Percentiles rank a stretch among this genome's conserved stretches.
These are phyloP conservation scores for Drosophila serrata DNA, from an alignment of 1,140 invertebrate genomes.

Conservation along the genomic window DNA sequence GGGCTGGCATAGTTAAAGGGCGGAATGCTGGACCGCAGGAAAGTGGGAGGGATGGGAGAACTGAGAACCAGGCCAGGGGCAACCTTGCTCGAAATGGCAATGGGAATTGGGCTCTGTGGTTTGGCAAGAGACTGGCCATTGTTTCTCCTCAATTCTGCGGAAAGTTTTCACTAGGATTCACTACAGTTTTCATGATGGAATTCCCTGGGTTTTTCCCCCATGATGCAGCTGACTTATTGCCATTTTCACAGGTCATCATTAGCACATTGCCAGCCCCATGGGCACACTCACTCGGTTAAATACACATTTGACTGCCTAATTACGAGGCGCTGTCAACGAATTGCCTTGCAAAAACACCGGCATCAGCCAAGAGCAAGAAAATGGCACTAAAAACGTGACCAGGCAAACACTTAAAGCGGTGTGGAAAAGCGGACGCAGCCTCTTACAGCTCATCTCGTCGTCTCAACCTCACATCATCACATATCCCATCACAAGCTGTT, in stretches of 20 bases:
- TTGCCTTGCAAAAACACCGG: constrained; percentile 35
- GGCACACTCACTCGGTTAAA: constrained; percentile 51
- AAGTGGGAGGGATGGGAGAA: background rate
- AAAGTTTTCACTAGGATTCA: background rate
- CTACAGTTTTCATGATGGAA: background rate
- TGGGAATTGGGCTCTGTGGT: constrained; percentile 41
- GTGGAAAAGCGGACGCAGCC: constrained; percentile 28
- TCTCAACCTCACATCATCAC: constrained; percentile 25
- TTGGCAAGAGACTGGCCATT: constrained; percentile 6
- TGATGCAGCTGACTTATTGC: background rate
- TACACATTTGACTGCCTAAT: constrained; percentile 71
- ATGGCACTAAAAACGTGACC: constrained; percentile 70
- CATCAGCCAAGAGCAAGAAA: constrained; percentile 14
- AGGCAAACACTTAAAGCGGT: constrained; percentile 39
- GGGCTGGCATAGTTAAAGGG: constrained; percentile 18
- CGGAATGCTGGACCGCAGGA: constrained; percentile 27
- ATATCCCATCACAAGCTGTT: constrained; percentile 35
- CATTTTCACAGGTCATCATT: constrained; percentile 18
- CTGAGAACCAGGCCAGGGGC: constrained; percentile 13
- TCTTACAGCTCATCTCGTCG: constrained; percentile 34
- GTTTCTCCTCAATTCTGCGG: constrained; percentile 3
- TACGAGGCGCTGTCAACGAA: constrained; percentile 66
- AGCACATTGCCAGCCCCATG: constrained; percentile 23
- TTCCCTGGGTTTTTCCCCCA: constrained; percentile 5
- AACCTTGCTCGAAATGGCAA: constrained; percentile 43